Evolutionary conservation across 2,113 vertebrate genomes (phyloP).

Genomic region (Gadus chalcogrammus): DNA sequence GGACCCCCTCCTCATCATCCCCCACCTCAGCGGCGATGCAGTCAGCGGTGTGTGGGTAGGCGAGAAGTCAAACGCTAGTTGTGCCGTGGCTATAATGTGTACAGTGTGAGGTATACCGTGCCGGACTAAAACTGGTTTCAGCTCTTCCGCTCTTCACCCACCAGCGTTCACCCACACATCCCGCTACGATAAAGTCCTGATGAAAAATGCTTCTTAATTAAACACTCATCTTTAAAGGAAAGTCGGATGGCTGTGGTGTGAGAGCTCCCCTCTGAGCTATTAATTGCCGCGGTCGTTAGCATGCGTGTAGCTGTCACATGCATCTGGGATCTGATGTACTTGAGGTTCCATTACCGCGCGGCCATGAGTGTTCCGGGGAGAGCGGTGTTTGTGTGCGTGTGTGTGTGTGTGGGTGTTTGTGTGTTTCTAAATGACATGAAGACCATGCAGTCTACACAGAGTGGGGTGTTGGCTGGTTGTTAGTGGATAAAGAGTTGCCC

Average conservation of each 20-base stretch:
- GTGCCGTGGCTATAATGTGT: not conserved
- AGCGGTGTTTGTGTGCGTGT: not conserved
- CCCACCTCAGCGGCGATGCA: too few relatives aligned
- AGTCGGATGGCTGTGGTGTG: slow-evolving; percentile 33
- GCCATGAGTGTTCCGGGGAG: not conserved
- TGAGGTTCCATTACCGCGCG: slow-evolving; percentile 16
- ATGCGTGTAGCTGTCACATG: slow-evolving; percentile 32
- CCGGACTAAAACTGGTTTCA: slow-evolving; percentile 1
- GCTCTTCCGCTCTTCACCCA: not conserved
- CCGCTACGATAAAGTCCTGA: slow-evolving; percentile 65
- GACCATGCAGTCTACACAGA: too few relatives aligned
- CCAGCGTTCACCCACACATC: slow-evolving; percentile 28
- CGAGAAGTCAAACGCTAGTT: not conserved
- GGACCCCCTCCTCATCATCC: too few relatives aligned
- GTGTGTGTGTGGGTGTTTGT: not conserved
- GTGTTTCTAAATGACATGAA: too few relatives aligned
- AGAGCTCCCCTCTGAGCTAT: slow-evolving; percentile 39
- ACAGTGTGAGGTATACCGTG: slow-evolving; percentile 14
- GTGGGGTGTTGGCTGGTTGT: too few relatives aligned
- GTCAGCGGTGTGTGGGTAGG: not conserved
- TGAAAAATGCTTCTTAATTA: slow-evolving; percentile 74
- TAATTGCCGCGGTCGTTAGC: slow-evolving; percentile 57
- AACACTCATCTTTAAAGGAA: slow-evolving; percentile 72
- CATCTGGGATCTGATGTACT: slow-evolving; percentile 22
- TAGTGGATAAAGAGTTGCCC: too few relatives aligned